Base-by-base conservation (phyloP, 2,888 invertebrate species). In the Oegoconia quadripuncta region DNA sequence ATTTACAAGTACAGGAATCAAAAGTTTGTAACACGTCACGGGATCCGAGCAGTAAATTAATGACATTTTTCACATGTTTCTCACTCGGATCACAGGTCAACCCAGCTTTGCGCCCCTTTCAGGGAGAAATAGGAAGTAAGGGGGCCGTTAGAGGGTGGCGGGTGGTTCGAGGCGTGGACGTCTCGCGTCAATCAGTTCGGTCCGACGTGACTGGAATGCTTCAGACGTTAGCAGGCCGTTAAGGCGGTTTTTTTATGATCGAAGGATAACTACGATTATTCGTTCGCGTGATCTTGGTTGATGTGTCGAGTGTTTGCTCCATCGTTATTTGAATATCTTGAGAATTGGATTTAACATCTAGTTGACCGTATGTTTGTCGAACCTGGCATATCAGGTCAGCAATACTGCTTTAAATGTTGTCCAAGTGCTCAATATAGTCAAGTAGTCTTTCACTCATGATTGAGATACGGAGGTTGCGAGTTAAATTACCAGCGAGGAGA, bases 61-160 rank as follows among this genome's bases (percentile, higher is more conserved):
- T 83, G 83, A 79, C 83, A 84, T 83, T 84, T 83, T 82, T 83
- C 84, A 78, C 83, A 80, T 83, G 80, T 77, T 82, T 72, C 81
- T 74, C 66, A 63, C 66, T 55, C 56, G 63, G 69, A 66, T 73
- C 74, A 65, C 75, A 74, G 82, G 83, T 84, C 82, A 80, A 77
- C 72, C 65, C 59, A 48, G 52, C 25, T 20, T 20, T n/a, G 50
- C 44, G 42, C 47, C 52, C 59, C 56, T 36, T n/a, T n/a, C n/a
- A n/a, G n/a, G n/a, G n/a, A n/a, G n/a, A n/a, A n/a, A n/a, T n/a
- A 37, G 37, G 44, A 41, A 39, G 39, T 46, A 45, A 48, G 53
- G 52, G 49, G 50, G 42, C 56, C 25, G 11, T 12, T 12, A 25
- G 17, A 25, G 34, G 40, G 40, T 41, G 42, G 34, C 30, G 47